Evolutionary conservation across 2,113 vertebrate genomes (phyloP), one percentile per base, ranked within the genome.

Genomic region (Dunckerocampus dactyliophorus): DNA sequence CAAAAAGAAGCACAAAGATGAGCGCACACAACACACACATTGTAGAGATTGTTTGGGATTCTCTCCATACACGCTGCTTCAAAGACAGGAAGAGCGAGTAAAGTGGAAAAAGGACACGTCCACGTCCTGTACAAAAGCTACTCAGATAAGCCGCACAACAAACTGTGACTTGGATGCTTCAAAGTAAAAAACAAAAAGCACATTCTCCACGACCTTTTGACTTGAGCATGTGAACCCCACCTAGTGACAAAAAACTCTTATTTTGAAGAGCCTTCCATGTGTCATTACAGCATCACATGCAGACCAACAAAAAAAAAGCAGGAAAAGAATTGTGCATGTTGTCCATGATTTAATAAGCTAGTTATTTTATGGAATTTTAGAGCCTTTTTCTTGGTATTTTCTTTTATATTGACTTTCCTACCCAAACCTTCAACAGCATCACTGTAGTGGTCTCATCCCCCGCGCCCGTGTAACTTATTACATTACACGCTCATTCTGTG

Each of bases 281-380:
- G 11, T 34, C 70, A 62, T 57, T 39, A 50, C 4, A 42, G 74
- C 59, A 20, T 54, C 59, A 47, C 46, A 19, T 37, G 24, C 46
- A 16, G 14, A 8, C 31, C 4, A 34, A 34, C 31, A 34, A 34
- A 34, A 5, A 34, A 28, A 28, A 28, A 28, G 5, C 31, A 17
- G 65, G 77, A 69, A 78, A 78, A 63, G 74, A 81, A 80, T 83
- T 31, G 67, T 87, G 88, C 85, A 88, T 89, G 89, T 80, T 62
- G 72, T 84, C 76, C 76, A 66, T 81, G 80, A 84, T 84, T 85
- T 77, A 84, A 88, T 85, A 89, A 89, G 86, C 83, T 88, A 84
- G 74, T 83, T 80, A 82, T 79, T 81, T 87, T 81, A 80, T 76
- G 71, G 67, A 72, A 66, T 72, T 79, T 58, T 72, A n/a, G n/a